Percentiles rank a stretch among this genome's conserved stretches.
Conservation (phyloP, 2,888 invertebrate genomes). For the Seira ritae region DNA sequence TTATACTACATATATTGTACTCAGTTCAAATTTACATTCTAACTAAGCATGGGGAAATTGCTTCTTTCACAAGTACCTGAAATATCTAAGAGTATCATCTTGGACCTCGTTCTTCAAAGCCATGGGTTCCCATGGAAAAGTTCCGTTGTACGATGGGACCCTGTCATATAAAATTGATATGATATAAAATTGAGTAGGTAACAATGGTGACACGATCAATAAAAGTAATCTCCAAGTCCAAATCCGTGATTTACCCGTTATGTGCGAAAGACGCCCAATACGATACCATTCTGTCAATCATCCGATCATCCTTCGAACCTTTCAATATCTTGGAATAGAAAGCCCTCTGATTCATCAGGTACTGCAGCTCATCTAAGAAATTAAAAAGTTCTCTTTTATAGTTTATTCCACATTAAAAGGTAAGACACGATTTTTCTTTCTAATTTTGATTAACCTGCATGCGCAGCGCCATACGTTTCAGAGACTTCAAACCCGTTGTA, state of each 20-base stretch:
- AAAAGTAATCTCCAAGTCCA: too few relatives aligned
- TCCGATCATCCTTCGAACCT: conserved; percentile 56
- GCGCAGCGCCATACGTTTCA: conserved; percentile 56
- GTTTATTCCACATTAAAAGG: too few relatives aligned
- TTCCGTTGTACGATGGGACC: not conserved
- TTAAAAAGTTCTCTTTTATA: too few relatives aligned
- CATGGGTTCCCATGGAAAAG: conserved; percentile 27
- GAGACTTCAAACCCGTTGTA: conserved; percentile 59
- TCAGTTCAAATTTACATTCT: too few relatives aligned
- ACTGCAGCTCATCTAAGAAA: conserved; percentile 62
- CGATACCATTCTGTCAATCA: conserved; percentile 59
- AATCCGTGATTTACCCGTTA: not conserved
- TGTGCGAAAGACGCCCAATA: conserved; percentile 61
- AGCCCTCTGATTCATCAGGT: conserved; percentile 62
- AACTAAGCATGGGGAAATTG: too few relatives aligned
- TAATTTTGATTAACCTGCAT: conserved; percentile 53
- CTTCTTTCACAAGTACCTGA: too few relatives aligned
- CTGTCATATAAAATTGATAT: too few relatives aligned
- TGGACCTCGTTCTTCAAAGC: conserved; percentile 26
- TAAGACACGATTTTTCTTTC: too few relatives aligned
- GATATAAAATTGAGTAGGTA: too few relatives aligned
- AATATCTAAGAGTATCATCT: conserved; percentile 39
- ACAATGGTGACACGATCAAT: too few relatives aligned
- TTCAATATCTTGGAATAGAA: conserved; percentile 55
- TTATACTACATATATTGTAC: too few relatives aligned